phyloP scores from a whole-genome alignment of 2,113 vertebrate genomes.

The Gobius niger region DNA sequence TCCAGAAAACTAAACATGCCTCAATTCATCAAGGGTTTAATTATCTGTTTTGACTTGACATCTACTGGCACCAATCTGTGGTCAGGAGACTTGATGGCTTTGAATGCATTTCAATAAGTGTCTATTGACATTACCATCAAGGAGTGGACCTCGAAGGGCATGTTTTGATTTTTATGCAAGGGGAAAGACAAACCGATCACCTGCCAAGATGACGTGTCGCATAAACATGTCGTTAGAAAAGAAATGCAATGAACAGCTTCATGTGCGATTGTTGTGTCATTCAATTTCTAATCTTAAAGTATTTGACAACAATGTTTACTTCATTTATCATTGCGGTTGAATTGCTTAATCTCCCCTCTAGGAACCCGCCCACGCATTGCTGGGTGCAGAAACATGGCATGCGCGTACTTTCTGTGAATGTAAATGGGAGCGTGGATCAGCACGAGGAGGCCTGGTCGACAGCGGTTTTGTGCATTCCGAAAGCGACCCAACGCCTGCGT shows the following conservation, averaged over 20 bases:
- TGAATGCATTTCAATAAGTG: neutral
- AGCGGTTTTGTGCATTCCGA: slow-evolving; percentile 40
- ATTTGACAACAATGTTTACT: neutral
- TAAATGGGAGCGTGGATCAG: slow-evolving; percentile 20
- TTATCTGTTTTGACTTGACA: slow-evolving; percentile 4
- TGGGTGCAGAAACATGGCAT: neutral
- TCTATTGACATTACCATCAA: neutral
- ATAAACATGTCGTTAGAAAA: neutral
- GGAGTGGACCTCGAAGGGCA: neutral
- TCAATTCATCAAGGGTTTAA: neutral
- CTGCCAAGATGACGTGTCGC: neutral
- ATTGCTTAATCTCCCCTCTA: neutral
- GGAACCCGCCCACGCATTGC: slow-evolving; percentile 2
- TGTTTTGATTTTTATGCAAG: neutral
- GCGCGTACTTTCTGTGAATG: slow-evolving; percentile 25
- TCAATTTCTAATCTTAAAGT: neutral
- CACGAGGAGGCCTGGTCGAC: slow-evolving; percentile 5
- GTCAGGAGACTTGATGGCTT: neutral
- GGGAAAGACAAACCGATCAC: neutral
- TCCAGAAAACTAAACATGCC: neutral
- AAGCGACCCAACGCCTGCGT: slow-evolving; percentile 30
- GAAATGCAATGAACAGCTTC: too few relatives aligned
- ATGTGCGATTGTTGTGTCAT: neutral
- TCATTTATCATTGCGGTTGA: neutral
- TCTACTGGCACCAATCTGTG: neutral